Conservation (phyloP, 2,888 invertebrate genomes). For the Camponotus fellah region DNA sequence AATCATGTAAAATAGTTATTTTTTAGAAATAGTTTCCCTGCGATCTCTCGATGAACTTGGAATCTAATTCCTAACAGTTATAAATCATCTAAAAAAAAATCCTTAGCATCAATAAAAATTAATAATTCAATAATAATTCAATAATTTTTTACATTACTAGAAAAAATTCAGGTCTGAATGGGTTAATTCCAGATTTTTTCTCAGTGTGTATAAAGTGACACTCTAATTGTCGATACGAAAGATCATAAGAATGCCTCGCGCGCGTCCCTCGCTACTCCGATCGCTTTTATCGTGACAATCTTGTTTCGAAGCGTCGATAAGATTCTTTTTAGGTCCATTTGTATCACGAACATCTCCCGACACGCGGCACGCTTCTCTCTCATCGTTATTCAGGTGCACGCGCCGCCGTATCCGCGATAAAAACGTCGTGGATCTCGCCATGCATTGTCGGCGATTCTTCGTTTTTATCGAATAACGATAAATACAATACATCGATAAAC, state of each 20-base stretch:
- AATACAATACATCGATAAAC: conserved; percentile 26
- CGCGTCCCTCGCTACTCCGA: neutral
- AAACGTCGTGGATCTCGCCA: conserved; percentile 21
- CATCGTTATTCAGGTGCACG: conserved; percentile 45
- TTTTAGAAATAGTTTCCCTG: no score
- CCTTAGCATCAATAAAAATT: no score
- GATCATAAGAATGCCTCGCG: neutral
- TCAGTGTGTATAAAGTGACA: neutral
- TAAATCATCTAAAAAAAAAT: no score
- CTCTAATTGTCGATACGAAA: neutral
- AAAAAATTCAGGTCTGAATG: no score
- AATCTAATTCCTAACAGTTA: no score
- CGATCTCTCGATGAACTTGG: no score
- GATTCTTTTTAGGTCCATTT: conserved; percentile 29
- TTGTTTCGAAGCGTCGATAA: conserved; percentile 39
- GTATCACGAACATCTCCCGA: conserved; percentile 6
- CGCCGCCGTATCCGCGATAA: conserved; percentile 1
- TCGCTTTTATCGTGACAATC: conserved; percentile 20
- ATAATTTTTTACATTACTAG: no score
- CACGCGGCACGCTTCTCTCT: conserved; percentile 17
- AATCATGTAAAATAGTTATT: no score
- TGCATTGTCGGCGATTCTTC: conserved; percentile 29
- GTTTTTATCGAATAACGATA: conserved; percentile 32
- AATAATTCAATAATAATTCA: no score
- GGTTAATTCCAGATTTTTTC: no score